phyloP scores from a whole-genome alignment of 2,113 vertebrate genomes.

The Otus sunia region DNA sequence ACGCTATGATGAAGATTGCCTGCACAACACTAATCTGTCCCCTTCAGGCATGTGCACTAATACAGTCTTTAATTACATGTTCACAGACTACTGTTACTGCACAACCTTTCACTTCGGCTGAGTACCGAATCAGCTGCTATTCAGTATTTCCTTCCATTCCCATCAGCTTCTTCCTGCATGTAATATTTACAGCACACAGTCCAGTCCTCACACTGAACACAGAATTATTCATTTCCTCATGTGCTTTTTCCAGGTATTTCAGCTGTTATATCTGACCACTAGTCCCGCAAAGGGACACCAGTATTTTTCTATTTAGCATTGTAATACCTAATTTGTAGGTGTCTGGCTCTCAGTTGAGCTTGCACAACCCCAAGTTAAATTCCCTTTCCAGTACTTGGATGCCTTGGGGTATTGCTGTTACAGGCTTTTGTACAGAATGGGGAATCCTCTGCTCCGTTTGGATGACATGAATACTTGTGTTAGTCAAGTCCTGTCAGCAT shows the following conservation, averaged over 20 bases:
- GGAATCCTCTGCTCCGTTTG: not conserved
- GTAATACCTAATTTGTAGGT: not conserved
- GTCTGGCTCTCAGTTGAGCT: not conserved
- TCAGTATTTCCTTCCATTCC: not conserved
- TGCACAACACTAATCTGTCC: not conserved
- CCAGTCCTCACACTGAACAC: not conserved
- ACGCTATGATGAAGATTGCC: not conserved
- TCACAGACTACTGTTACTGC: not conserved
- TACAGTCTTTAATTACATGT: not conserved
- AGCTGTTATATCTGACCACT: not conserved
- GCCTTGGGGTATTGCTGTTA: not conserved
- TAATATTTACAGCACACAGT: not conserved
- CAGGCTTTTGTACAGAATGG: not conserved
- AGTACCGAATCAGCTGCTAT: not conserved
- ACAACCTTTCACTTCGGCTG: not conserved
- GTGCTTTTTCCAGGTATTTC: not conserved
- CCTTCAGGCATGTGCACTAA: not conserved
- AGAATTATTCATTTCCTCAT: not conserved
- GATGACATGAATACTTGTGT: not conserved
- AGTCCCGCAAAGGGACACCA: not conserved
- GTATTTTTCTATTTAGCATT: not conserved
- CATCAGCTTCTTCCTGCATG: not conserved
- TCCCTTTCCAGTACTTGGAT: rapidly evolving
- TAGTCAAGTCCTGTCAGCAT: not conserved
- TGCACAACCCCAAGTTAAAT: not conserved